These are phyloP conservation scores for Stenoptilia bipunctidactyla DNA, from an alignment of 2,888 invertebrate genomes.

Conservation along the genomic window DNA sequence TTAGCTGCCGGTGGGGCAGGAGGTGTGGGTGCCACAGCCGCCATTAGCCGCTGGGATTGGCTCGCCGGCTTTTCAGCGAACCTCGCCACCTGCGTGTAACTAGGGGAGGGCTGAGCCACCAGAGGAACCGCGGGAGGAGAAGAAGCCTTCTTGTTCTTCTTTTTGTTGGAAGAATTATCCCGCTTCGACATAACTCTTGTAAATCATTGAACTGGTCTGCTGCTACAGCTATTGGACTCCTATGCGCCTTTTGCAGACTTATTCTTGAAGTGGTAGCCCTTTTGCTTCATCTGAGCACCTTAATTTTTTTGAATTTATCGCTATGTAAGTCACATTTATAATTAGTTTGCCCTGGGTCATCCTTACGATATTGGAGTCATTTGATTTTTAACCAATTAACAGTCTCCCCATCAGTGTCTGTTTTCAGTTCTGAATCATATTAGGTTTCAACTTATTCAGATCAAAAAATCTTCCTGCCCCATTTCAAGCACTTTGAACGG, in stretches of 20 bases:
- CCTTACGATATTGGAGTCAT: constrained; percentile 10
- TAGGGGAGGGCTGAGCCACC: too few species aligned
- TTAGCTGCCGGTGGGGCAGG: too few species aligned
- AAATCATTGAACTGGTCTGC: too few species aligned
- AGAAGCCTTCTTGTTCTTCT: too few species aligned
- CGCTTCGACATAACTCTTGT: constrained; percentile 3
- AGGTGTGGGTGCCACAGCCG: too few species aligned
- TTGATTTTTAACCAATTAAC: constrained; percentile 10
- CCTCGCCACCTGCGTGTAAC: too few species aligned
- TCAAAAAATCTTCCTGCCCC: constrained; percentile 9
- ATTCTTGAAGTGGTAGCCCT: constrained; percentile 6
- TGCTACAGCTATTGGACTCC: background rate
- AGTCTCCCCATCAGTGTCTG: constrained; percentile 7
- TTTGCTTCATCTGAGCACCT: constrained; percentile 11
- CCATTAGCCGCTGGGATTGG: too few species aligned
- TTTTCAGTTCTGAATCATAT: constrained; percentile 9
- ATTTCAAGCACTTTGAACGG: constrained; percentile 10
- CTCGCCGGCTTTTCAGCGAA: too few species aligned
- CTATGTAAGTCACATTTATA: constrained; percentile 9
- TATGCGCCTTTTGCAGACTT: constrained; percentile 9
- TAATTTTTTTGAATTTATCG: constrained; percentile 7
- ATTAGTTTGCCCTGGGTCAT: constrained; percentile 8
- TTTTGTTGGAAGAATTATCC: background rate
- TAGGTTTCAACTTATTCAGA: constrained; percentile 8
- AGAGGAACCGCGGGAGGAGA: too few species aligned